Base-by-base conservation (phyloP, 2,797 vertebrate genomes). In the Toxotes lorentzi region DNA sequence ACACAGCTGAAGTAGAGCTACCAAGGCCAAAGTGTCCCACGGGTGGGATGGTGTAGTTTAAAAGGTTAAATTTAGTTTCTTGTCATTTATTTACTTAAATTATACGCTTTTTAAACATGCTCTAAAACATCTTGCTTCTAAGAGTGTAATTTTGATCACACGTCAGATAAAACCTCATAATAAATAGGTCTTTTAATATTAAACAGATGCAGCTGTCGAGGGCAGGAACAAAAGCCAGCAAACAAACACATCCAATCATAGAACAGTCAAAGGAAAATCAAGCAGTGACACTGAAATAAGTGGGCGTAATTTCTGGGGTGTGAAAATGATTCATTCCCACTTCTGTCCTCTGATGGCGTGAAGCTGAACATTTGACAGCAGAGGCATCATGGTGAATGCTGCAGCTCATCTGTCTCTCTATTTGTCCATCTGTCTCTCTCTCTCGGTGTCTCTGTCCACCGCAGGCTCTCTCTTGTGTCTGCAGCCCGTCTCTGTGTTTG, bases 241-340 rank as follows among this genome's bases (percentile, higher is more conserved):
- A 75, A 72, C 57, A 73, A 73, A 73, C 59, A 47, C 61, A 7
- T 48, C 50, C 16, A 50, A 57, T 72, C 64, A 48, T 24, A 32
- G 53, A 79, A 38, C n/a, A 63, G 62, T 69, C 23, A 34, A n/a
- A 63, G 30, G n/a, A 27, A 74, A 57, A 58, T 51, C 34, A 13
- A 61, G 73, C 21, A 17, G 66, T 67, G 64, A 43, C 23, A 64
- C 53, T 32, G 54, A 73, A 77, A 81, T 35, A 38, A 24, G 54
- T 70, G 66, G 80, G 76, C 1, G 6, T 56, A 63, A 30, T 10
- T 68, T 65, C 72, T 11, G 34, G 54, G 63, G 62, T 80, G 84
- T 72, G 69, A 86, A 81, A 38, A 85, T 83, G 83, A 87, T 80
- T 88, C 71, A 88, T 80, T 80, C 32, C 76, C 77, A 81, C 71